Conservation (phyloP, 2,113 vertebrate genomes). For the Psittacula cyanocephala region DNA sequence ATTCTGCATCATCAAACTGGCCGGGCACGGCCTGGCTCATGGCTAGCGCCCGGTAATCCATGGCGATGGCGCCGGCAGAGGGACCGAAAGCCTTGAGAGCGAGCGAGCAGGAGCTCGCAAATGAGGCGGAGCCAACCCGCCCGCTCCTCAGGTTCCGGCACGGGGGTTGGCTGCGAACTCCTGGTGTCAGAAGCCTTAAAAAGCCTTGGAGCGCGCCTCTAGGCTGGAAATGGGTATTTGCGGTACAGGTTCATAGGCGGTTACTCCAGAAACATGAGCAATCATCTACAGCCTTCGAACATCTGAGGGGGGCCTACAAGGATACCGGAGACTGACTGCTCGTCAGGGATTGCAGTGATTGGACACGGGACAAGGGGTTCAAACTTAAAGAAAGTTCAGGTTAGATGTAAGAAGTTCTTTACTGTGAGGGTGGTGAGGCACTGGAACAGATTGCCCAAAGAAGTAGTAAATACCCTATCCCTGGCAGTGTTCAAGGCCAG, state of each 20-base stretch:
- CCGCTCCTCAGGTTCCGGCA: neutral
- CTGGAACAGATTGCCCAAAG: neutral
- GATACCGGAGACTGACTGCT: neutral
- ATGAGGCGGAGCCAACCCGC: neutral
- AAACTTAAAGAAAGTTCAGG: neutral
- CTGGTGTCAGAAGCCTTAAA: neutral
- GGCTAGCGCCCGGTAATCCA: constrained; percentile 67
- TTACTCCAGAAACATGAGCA: neutral
- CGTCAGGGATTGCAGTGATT: neutral
- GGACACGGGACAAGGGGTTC: neutral
- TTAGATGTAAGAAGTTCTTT: neutral
- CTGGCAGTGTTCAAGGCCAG: neutral
- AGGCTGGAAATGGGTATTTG: neutral
- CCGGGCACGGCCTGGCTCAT: constrained; percentile 71
- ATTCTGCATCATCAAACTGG: constrained; percentile 79
- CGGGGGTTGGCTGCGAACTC: neutral
- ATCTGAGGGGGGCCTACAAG: too few relatives aligned
- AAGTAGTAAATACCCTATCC: neutral
- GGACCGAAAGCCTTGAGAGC: rapidly evolving
- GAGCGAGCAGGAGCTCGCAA: neutral
- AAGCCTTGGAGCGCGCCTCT: neutral
- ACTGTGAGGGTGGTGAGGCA: neutral
- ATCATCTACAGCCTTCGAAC: neutral
- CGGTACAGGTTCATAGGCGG: rapidly evolving
- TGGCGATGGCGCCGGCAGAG: neutral